Evolutionary conservation across 2,888 invertebrate genomes (phyloP).

Genomic region (Meandrusa payeni): DNA sequence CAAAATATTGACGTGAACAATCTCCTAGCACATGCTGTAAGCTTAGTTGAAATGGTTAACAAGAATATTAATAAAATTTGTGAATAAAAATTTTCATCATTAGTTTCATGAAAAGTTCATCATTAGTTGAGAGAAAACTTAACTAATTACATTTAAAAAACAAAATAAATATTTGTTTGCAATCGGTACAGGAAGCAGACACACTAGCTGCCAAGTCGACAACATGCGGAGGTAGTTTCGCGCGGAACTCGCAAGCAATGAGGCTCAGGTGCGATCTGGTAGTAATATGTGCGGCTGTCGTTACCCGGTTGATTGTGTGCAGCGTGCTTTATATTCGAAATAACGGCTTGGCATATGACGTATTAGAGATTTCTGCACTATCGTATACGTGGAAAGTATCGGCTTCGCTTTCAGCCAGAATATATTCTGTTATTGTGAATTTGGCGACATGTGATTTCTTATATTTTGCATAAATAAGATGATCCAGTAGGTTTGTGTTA

Average conservation of each 20-base stretch:
- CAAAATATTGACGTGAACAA: too few species aligned
- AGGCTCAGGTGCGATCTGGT: slow-evolving; percentile 54
- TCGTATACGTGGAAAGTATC: slow-evolving; percentile 2
- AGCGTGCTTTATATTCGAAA: slow-evolving; percentile 32
- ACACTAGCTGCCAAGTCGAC: slow-evolving; percentile 42
- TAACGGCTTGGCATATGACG: slow-evolving; percentile 28
- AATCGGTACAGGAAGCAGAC: slow-evolving; percentile 32
- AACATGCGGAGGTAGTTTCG: slow-evolving; percentile 31
- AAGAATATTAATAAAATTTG: too few species aligned
- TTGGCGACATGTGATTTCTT: too few species aligned
- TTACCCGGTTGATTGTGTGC: slow-evolving; percentile 36
- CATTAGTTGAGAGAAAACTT: too few species aligned
- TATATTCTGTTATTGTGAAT: too few species aligned
- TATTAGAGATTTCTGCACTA: slow-evolving; percentile 29
- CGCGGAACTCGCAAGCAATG: slow-evolving; percentile 28
- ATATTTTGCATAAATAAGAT: too few species aligned
- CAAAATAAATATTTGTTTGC: slow-evolving; percentile 22
- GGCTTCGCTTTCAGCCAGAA: slow-evolving; percentile 4
- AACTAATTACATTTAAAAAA: too few species aligned
- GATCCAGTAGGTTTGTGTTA: too few species aligned
- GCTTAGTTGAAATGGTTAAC: too few species aligned
- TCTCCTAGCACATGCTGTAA: too few species aligned
- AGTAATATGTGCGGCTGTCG: slow-evolving; percentile 49
- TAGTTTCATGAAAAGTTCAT: too few species aligned
- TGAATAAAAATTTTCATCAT: too few species aligned